Base-by-base conservation (phyloP, 2,888 invertebrate species). In the Aspidapion aeneum region DNA sequence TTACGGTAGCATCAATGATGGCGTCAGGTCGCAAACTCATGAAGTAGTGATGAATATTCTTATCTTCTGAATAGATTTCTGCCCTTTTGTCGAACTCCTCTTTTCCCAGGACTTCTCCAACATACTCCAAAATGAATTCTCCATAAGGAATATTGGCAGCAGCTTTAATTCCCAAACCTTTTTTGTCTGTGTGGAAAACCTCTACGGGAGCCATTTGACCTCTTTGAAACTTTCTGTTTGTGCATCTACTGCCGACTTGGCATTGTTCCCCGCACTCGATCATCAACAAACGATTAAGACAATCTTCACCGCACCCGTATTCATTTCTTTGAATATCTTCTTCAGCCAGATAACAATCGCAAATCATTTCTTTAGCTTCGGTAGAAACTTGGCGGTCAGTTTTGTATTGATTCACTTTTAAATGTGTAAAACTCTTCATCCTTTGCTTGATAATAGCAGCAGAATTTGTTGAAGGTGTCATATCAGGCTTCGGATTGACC, bases 51-150 rank as follows among this genome's bases (percentile, higher is more conserved):
- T 99, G 98, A 48, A 88, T 85, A 76, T 93, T 93, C 78, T 94
- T 94, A 64, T 93, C 92, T 71, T 91, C 89, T 0, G 95, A 93
- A 79, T 98, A 98, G 55, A 90, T 87, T 73, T 91, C 90, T 0
- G 94, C 93, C 5, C 98, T 86, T 61, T 88, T 86, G 75, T 92
- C 91, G 80, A 98, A 98, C 78, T 94, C 93, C 69, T 90, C 89
- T 57, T 90, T 90, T 78, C 95, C 92, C 7, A 98, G 83, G 0
- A 99, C 96, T 82, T 99, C 99, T 0, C 99, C 99, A 0, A 99
- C 93, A 78, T 99, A 99, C 78, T 99, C 99, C 88, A 98, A 91
- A 56, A 99, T 89, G 81, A 99, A 99, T 74, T 91, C 89, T 7
- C 96, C 97, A 63, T 83, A 80, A 62, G 87, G 81, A 66, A 95